A percentile compares a stretch with the other conserved stretches of the same genome.
Evolutionary conservation across 2,113 vertebrate genomes (phyloP).

Genomic region (Piaya cayana): DNA sequence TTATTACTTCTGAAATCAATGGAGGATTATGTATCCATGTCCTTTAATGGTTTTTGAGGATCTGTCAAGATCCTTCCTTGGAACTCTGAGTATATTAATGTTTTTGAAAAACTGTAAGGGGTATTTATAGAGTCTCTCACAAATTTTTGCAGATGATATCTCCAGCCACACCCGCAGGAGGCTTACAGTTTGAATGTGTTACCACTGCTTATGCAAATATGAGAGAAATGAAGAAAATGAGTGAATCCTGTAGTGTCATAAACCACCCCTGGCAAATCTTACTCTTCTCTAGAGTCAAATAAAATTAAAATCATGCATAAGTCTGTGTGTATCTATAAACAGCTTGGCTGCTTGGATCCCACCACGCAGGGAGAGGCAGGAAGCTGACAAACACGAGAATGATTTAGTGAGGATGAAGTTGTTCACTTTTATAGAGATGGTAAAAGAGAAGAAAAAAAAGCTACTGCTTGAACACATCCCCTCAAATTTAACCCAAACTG

Average conservation of each 20-base stretch:
- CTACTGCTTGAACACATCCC: conserved; percentile 22
- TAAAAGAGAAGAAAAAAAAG: conserved; percentile 28
- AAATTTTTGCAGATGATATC: not conserved
- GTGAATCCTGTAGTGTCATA: not conserved
- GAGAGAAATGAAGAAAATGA: conserved; percentile 21
- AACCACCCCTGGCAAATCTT: conserved; percentile 29
- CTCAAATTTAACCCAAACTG: conserved; percentile 8
- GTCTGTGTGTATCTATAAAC: conserved; percentile 44
- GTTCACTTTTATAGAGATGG: conserved; percentile 14
- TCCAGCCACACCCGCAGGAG: not conserved
- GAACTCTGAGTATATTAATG: not conserved
- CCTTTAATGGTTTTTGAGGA: not conserved
- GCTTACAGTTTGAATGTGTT: not conserved
- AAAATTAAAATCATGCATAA: conserved; percentile 61
- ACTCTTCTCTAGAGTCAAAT: not conserved
- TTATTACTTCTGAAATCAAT: not conserved
- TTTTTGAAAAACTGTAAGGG: not conserved
- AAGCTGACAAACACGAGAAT: conserved; percentile 43
- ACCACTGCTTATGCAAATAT: not conserved
- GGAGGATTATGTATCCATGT: fast-evolving
- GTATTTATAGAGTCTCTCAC: not conserved
- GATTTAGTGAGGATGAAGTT: conserved; percentile 60
- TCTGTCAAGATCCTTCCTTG: not conserved
- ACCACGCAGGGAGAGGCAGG: conserved; percentile 34
- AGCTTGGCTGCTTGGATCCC: conserved; percentile 36